Base-by-base conservation (phyloP, 1,140 invertebrate species). In the Apocrypta bakeri region DNA sequence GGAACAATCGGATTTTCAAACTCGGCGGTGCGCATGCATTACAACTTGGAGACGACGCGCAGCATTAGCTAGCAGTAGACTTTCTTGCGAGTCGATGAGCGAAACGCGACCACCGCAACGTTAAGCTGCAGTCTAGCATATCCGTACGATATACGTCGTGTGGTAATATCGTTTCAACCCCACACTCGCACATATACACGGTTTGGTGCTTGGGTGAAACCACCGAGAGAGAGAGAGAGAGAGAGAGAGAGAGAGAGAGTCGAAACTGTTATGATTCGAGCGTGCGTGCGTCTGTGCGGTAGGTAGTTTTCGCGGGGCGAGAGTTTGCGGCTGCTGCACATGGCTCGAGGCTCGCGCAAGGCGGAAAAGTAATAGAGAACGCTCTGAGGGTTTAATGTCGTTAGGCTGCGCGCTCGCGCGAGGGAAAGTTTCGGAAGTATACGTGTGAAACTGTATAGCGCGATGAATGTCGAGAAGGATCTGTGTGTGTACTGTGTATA, bases 201-300 rank as follows among this genome's bases (percentile, higher is more conserved):
- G n/a, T n/a, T n/a, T n/a, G n/a, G n/a, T n/a, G n/a, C n/a, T n/a
- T n/a, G n/a, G 77, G 42, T 69, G 14, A 79, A 42, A 79, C 66
- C 68, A 17, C 68, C 14, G 29, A 21, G 68, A 24, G 31, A 17
- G 4, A 25, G 40, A 42, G 40, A 42, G 40, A 40, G 40, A 40
- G 40, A 40, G 40, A 42, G 40, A 14, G 40, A 42, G 40, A 42
- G 40, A 37, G n/a, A n/a, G 40, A 61, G 64, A 42, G 42, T 72
- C 66, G 78, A 31, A 37, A 72, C 48, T 33, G 31, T 25, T 61
- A 56, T 63, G 68, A 71, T 71, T 79, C 77, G 42, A 56, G 33
- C 31, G 77, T 4, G 21, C 66, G 12, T 29, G 48, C 9, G 29
- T 63, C 21, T n/a, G 42, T 9, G 25, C 63, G 48, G 63, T n/a